Evolutionary conservation across 1,140 invertebrate genomes (phyloP).

Genomic region (Teleopsis dalmanni): DNA sequence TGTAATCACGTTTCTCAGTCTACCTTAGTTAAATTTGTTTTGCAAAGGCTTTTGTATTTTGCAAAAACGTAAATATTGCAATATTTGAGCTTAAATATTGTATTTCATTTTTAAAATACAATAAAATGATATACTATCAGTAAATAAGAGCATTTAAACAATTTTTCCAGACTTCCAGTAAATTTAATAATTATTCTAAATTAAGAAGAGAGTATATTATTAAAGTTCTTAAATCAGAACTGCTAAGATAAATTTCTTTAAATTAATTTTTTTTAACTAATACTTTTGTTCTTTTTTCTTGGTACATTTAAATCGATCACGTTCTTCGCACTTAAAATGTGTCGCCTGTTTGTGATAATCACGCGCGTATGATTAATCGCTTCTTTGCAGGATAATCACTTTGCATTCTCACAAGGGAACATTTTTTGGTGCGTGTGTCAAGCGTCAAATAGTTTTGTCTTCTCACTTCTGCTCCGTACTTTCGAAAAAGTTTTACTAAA

Average conservation of each 20-base stretch:
- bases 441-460: no score
- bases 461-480: no score
- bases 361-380: slow-evolving; percentile 17
- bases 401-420: no score
- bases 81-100: no score
- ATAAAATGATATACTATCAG: no score
- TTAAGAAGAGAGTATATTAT: background rate
- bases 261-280: background rate
- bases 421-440: no score
- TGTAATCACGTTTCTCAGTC: background rate
- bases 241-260: background rate
- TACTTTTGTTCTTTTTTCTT: background rate
- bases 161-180: background rate
- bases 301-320: background rate
- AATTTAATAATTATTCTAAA: background rate
- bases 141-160: no score
- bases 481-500: no score
- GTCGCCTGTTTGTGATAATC: slow-evolving; percentile 12
- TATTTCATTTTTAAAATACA: no score
- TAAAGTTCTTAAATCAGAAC: background rate
- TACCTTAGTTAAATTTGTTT: background rate
- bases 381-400: slow-evolving; percentile 15
- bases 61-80: background rate
- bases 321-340: background rate
- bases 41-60: background rate